Evolutionary conservation across 2,888 invertebrate genomes (phyloP).

Genomic region (Punctoribates punctum): DNA sequence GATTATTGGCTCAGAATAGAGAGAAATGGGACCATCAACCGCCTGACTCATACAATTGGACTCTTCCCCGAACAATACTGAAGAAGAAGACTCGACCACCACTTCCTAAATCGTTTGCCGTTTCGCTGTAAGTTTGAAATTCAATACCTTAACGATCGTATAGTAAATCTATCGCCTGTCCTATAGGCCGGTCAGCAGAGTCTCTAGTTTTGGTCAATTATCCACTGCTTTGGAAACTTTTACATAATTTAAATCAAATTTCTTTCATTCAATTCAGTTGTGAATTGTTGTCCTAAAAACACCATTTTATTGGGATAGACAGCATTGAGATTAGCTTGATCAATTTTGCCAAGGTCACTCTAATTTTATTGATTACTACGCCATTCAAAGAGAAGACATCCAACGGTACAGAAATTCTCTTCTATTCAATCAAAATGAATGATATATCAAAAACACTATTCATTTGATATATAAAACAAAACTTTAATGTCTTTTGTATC

Average conservation of each 20-base stretch:
- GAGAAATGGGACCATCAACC: background rate
- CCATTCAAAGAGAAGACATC: too few species aligned
- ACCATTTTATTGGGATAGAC: too few species aligned
- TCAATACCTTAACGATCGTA: background rate
- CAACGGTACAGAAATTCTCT: too few species aligned
- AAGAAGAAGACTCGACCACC: background rate
- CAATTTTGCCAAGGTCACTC: too few species aligned
- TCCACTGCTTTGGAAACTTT: background rate
- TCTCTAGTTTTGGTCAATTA: background rate
- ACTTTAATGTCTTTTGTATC: too few species aligned
- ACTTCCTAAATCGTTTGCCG: background rate
- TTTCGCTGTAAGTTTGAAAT: constrained; percentile 12
- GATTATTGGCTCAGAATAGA: constrained; percentile 14
- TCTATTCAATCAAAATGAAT: too few species aligned
- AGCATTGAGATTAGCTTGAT: too few species aligned
- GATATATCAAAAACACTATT: too few species aligned
- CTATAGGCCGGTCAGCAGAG: background rate
- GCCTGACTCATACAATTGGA: background rate
- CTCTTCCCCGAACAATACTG: background rate
- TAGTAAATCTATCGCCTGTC: background rate
- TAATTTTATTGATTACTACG: too few species aligned
- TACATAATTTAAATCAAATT: background rate
- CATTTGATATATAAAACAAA: too few species aligned
- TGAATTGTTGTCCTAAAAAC: too few species aligned
- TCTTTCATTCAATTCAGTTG: background rate